These are phyloP conservation scores for Hippopotamus amphibius DNA, from an alignment of 2,113 vertebrate species.

Conservation along the genomic window DNA sequence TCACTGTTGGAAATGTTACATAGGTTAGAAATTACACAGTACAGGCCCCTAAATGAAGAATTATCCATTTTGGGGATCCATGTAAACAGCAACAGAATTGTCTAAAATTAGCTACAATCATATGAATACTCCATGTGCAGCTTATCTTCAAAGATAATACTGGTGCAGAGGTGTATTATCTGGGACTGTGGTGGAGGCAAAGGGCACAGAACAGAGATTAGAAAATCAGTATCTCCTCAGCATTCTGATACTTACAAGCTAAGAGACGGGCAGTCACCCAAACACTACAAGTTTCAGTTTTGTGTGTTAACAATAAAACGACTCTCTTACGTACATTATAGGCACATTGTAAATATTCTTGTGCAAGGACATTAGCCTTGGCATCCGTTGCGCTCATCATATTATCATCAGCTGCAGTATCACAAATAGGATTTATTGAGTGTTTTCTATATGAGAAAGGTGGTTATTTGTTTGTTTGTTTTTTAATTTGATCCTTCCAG, in stretches of 20 bases:
- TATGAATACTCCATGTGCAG: too few species aligned
- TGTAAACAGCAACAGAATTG: neutral
- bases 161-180: neutral
- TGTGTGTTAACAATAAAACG: neutral
- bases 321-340: neutral
- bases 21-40: neutral
- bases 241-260: neutral
- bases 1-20: neutral
- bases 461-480: neutral
- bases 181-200: neutral
- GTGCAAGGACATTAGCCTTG: neutral
- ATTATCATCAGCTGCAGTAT: fast-evolving
- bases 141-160: neutral
- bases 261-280: too few species aligned
- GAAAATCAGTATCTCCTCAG: neutral
- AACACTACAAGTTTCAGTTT: neutral
- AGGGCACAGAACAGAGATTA: neutral
- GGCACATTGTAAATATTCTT: neutral
- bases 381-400: neutral
- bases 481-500: neutral
- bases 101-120: neutral
- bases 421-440: neutral
- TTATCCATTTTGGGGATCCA: neutral
- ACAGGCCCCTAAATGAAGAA: neutral
- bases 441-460: neutral